Base-by-base conservation (phyloP, 2,113 vertebrate species). In the Oncorhynchus kisutch region DNA sequence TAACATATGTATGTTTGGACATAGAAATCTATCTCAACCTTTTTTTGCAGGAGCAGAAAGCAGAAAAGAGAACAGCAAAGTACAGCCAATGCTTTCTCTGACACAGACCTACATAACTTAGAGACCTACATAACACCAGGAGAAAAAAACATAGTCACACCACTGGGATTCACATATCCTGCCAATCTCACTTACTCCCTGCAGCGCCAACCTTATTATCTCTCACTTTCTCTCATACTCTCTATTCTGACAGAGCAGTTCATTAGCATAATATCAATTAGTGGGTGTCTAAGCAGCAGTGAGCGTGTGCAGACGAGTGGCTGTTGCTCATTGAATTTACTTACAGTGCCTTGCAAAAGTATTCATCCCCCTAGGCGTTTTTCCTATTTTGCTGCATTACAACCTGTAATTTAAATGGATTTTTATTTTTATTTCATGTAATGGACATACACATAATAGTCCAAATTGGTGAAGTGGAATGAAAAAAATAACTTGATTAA, bases 191-290 rank as follows among this genome's bases (percentile, higher is more conserved):
- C 62, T 31, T 22, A 27, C 11, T 67, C 25, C 39, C 25, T 67
- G 16, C 45, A 62, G 5, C 5, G 65, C 13, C 59, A 62, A 22
- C 59, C 59, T 54, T 68, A 12, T 68, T 39, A 49, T 67, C 45
- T 20, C 60, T 65, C 62, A 11, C 39, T 67, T 29, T 51, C 25
- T 67, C 48, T 16, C 48, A 5, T 7, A 57, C 73, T 57, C 73
- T 67, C 39, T 45, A 9, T 73, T 39, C 67, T 80, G 73, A 62
- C 74, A 76, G 65, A 25, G 29, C 60, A 71, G 6, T 39, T n/a
- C 74, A 79, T 83, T 84, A 74, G 75, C 86, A 88, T 80, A 84
- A 78, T 88, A 74, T 77, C 81, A 83, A 59, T 71, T 90, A 82
- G 72, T 24, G 80, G 0, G 82, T 88, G 77, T 70, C 39, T 2